Base-by-base conservation (phyloP, 2,797 vertebrate species). In the Sebastolobus altivelis region DNA sequence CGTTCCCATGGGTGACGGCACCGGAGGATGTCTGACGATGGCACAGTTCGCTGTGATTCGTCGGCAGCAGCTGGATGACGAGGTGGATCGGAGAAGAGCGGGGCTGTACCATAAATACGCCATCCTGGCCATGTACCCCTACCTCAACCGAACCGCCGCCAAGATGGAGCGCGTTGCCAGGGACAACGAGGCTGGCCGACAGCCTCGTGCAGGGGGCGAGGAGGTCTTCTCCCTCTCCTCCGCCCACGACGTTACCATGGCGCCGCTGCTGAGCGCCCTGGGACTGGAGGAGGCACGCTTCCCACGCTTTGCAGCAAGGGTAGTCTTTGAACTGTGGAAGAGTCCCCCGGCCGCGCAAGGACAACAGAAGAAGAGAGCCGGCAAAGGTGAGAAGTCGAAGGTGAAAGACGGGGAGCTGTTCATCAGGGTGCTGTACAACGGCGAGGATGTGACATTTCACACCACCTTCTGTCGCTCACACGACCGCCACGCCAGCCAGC, bases 281-380 rank as follows among this genome's bases (percentile, higher is more conserved):
- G 98, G 99, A 46, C 93, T 99, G 67, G 93, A 95, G 4, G 96
- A 97, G 72, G 97, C 97, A 68, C 95, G 95, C 63, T 99, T 99
- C 90, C 99, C 98, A 0, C 95, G 97, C 18, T 99, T 99, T 63
- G 99, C 98, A 0, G 98, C 99, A 12, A 96, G 99, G 62, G 89
- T 99, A 52, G 96, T 98, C 73, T 98, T 99, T 70, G 99, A 99
- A 93, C 91, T 99, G 74, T 99, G 98, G 98, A 97, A 95, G 81
- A 95, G 98, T 84, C 95, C 93, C 0, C 43, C 67, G 0, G 8
- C 16, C 4, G 2, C 1, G 0, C 62, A 69, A 37, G 46, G 59
- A 29, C 79, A 71, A 52, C 35, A 4, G 1, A 88, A 86, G 80
- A 91, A 82, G 74, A 85, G 7, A 63, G 33, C 56, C 3, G 60